phyloP scores from a whole-genome alignment of 2,797 vertebrate genomes.

The Urosaurus nigricauda region DNA sequence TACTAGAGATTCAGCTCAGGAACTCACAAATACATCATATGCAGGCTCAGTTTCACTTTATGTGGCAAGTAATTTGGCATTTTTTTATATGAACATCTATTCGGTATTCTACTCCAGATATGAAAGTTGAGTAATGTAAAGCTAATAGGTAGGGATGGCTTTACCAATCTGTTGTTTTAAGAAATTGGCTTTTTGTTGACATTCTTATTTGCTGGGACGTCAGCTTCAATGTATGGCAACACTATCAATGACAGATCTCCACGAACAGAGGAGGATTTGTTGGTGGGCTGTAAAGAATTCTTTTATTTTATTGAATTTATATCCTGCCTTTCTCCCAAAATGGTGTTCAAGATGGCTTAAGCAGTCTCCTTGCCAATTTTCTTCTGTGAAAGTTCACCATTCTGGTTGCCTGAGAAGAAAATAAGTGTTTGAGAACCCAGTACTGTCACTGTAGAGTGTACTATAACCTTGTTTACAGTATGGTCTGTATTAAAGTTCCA shows the following conservation, averaged over 20 bases:
- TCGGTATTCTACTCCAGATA: slow-evolving; percentile 1
- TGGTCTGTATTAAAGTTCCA: background rate
- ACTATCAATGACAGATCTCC: too few species aligned
- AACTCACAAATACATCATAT: background rate
- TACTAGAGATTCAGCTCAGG: background rate
- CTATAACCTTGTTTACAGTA: background rate
- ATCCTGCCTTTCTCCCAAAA: too few species aligned
- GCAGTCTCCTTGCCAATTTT: background rate
- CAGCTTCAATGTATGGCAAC: too few species aligned
- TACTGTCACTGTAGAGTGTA: background rate
- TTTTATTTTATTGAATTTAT: background rate
- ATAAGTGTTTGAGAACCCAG: background rate
- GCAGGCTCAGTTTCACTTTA: background rate
- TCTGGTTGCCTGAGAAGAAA: background rate
- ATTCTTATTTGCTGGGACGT: too few species aligned
- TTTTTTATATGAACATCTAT: background rate
- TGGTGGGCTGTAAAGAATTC: background rate
- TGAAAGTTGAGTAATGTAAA: background rate
- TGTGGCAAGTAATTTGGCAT: background rate
- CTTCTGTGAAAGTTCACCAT: background rate
- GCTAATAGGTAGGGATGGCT: background rate
- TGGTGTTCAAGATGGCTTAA: too few species aligned
- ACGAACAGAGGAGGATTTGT: background rate
- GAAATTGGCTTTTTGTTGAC: too few species aligned
- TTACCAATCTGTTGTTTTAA: background rate